Base-by-base conservation (phyloP, 2,797 vertebrate genomes). In the Lerista edwardsae region DNA sequence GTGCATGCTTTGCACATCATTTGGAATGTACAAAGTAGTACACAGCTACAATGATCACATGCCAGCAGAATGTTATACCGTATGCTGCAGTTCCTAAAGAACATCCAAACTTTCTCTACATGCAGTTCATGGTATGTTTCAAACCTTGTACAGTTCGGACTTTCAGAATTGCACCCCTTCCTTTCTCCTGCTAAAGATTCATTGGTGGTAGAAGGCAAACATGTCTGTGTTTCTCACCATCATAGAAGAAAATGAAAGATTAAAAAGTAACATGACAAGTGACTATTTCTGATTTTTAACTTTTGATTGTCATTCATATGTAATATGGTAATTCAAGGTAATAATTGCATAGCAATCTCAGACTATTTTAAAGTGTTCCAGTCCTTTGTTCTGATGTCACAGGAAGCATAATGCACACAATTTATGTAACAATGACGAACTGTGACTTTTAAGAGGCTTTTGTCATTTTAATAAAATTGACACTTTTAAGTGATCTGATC, bases 181-280 rank as follows among this genome's bases (percentile, higher is more conserved):
- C 47, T 62, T 75, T 21, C 79, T 83, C 19, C 62, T 51, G 75
- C 57, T 47, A 31, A 8, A 29, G 6, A 1, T 27, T 27, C 47
- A 57, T 80, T 88, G 69, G 1, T 27, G 79, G 79, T 69, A 77
- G 6, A 44, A 79, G 84, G 75, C 67, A 78, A 87, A 80, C 36
- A 65, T 69, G 11, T 25, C 44, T 51, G 10, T 17, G 73, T 39
- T 64, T 64, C 25, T 79, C 74, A n/a, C 76, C 3, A 41, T 65
- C 59, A 73, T n/a, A 65, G 44, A 76, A 76, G 59, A 84, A 84
- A 84, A 79, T 65, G 25, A 65, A 84, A 86, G 39, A 75, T 21
- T 61, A 81, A 67, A 90, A 81, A 77, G 85, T 79, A 75, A 81
- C 67, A 74, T 67, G 55, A 29, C 27, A 87, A 61, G 29, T 55